Evolutionary conservation across 2,888 invertebrate species (phyloP).

Genomic region (Hyposoter dolosus): DNA sequence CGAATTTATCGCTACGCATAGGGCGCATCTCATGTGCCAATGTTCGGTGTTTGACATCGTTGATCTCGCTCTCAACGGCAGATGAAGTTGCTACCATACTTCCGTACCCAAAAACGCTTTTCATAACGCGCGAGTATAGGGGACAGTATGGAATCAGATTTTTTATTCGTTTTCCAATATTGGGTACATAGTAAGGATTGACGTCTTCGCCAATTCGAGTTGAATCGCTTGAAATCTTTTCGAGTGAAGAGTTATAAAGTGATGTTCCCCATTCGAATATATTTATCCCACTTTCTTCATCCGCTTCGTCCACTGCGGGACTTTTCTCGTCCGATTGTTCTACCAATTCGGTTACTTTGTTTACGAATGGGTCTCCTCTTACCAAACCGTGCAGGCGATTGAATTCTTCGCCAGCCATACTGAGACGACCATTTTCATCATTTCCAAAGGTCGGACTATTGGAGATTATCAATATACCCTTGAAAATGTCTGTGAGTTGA

Average conservation of each 20-base stretch:
- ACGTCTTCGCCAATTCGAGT: conserved; percentile 31
- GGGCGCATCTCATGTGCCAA: conserved; percentile 41
- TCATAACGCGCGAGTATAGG: conserved; percentile 53
- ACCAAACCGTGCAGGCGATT: not conserved
- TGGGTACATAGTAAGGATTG: conserved; percentile 45
- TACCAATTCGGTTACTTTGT: conserved; percentile 1
- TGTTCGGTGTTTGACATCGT: conserved; percentile 58
- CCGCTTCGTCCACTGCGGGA: not conserved
- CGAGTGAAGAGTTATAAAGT: not conserved
- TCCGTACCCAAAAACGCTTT: conserved; percentile 35
- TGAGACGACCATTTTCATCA: conserved; percentile 9
- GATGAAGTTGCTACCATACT: conserved; percentile 51
- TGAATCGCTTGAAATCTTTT: not conserved
- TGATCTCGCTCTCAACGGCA: conserved; percentile 58
- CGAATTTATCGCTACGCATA: conserved; percentile 60
- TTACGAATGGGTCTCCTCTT: not conserved
- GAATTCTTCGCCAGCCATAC: conserved; percentile 13
- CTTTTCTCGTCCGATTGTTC: not conserved
- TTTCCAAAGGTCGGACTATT: not conserved
- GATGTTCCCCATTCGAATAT: conserved; percentile 1
- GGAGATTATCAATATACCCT: not conserved
- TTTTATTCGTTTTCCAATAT: conserved; percentile 47
- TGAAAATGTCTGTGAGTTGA: conserved; percentile 34
- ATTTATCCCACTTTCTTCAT: not conserved
- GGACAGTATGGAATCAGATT: conserved; percentile 52